Evolutionary conservation across 2,113 vertebrate species (phyloP).

Genomic region (Esox niger): DNA sequence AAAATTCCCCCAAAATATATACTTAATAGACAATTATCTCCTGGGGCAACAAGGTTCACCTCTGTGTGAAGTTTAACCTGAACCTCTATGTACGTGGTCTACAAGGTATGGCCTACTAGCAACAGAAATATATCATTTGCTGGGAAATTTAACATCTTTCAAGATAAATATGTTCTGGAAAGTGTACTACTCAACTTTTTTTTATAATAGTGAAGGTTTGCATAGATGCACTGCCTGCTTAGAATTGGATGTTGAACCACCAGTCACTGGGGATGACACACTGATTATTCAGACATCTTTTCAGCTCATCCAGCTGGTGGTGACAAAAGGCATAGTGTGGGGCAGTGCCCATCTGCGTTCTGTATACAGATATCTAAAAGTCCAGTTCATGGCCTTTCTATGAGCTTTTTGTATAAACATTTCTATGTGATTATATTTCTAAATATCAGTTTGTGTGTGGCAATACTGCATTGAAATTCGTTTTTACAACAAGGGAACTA

Average conservation of each 20-base stretch:
- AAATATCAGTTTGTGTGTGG: slow-evolving; percentile 9
- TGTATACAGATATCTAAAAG: slow-evolving; percentile 23
- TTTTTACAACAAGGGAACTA: neutral
- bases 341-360: slow-evolving; percentile 23
- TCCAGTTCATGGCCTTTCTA: slow-evolving; percentile 20
- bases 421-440: neutral
- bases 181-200: neutral
- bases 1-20: too few species aligned
- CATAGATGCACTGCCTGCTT: neutral
- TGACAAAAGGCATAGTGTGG: slow-evolving; percentile 37
- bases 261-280: slow-evolving; percentile 16
- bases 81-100: neutral
- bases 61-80: too few species aligned
- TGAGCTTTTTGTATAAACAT: slow-evolving; percentile 18
- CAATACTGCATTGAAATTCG: neutral
- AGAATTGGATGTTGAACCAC: neutral
- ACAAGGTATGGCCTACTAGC: neutral
- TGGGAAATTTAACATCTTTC: neutral
- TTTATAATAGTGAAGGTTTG: neutral
- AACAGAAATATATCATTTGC: neutral
- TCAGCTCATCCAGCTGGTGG: slow-evolving; percentile 33
- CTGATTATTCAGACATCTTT: slow-evolving; percentile 25
- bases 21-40: too few species aligned
- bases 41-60: too few species aligned
- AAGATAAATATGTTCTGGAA: neutral